phyloP scores from a whole-genome alignment of 2,113 vertebrate species.

The Oreotrochilus melanogaster region DNA sequence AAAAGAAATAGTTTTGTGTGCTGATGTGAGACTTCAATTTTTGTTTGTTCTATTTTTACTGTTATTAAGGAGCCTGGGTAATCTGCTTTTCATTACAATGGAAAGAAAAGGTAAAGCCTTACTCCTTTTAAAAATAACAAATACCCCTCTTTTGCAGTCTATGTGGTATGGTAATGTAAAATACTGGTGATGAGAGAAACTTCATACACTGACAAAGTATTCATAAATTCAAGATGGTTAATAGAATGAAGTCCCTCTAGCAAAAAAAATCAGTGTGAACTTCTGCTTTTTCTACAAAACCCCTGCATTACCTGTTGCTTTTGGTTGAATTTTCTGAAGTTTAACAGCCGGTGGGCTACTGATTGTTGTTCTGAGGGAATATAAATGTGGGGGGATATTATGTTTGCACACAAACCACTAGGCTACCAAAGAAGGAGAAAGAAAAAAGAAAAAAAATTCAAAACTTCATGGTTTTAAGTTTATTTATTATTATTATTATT shows the following conservation, averaged over 20 bases:
- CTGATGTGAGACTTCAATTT: not conserved
- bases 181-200: not conserved
- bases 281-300: not conserved
- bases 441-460: fast-evolving
- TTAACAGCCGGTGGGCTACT: not conserved
- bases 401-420: not conserved
- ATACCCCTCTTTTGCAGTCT: not conserved
- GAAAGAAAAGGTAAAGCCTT: not conserved
- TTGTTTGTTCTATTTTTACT: not conserved
- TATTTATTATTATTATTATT: not conserved
- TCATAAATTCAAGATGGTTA: not conserved
- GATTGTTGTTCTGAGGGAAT: not conserved
- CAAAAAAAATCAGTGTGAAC: not conserved
- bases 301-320: not conserved
- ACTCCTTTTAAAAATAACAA: not conserved
- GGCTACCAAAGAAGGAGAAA: not conserved
- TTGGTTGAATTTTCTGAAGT: not conserved
- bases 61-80: not conserved
- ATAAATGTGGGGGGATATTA: not conserved
- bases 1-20: not conserved
- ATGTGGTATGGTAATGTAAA: not conserved
- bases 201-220: not conserved
- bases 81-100: not conserved
- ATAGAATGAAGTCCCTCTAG: not conserved
- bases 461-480: not conserved